phyloP scores from a whole-genome alignment of 2,797 vertebrate genomes.

The Limnodromus scolopaceus region DNA sequence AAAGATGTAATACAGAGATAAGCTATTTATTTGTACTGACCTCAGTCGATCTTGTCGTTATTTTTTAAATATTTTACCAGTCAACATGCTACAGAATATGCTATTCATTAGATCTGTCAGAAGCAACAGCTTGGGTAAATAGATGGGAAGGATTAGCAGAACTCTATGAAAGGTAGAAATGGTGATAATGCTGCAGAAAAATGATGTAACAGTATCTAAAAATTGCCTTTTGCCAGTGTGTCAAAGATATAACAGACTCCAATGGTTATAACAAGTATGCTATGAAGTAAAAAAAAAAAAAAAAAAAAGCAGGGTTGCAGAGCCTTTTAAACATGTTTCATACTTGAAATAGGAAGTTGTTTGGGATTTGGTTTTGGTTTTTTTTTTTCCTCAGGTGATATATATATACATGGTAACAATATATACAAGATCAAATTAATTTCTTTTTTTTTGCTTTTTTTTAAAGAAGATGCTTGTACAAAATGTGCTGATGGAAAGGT shows the following conservation, averaged over 20 bases:
- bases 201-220: background rate
- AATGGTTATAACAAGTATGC: background rate
- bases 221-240: background rate
- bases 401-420: background rate
- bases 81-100: slow-evolving; percentile 8
- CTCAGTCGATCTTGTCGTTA: background rate
- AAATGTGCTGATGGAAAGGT: background rate
- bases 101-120: slow-evolving; percentile 49
- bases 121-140: slow-evolving; percentile 19
- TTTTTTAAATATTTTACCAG: slow-evolving; percentile 34
- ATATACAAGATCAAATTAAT: background rate
- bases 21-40: slow-evolving; percentile 63
- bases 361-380: background rate
- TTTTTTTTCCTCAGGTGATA: background rate
- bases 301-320: background rate
- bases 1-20: slow-evolving; percentile 33
- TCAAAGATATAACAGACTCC: background rate
- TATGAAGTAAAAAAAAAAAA: background rate
- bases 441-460: background rate
- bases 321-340: background rate
- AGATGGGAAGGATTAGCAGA: slow-evolving; percentile 3
- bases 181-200: background rate
- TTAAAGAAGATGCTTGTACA: background rate
- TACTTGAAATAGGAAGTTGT: background rate
- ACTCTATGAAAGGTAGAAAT: background rate